These are phyloP conservation scores for Oreochromis spilurus DNA, from an alignment of 2,113 vertebrate genomes.

Conservation along the genomic window DNA sequence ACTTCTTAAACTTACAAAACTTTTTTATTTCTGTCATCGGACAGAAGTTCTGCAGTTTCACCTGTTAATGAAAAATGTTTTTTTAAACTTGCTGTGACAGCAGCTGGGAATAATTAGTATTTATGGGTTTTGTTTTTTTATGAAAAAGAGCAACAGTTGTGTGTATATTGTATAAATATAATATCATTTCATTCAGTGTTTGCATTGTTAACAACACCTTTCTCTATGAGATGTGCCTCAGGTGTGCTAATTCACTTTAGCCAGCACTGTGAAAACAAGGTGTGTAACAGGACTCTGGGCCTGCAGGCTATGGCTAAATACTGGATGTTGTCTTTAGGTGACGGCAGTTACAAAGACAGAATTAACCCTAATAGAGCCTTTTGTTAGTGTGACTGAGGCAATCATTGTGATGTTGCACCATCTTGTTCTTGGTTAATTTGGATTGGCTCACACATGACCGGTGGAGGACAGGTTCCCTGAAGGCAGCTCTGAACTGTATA, in stretches of 20 bases:
- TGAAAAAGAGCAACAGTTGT: background rate
- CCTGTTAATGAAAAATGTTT: background rate
- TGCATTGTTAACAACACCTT: background rate
- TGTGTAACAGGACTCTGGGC: slow-evolving; percentile 18
- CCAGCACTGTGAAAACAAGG: slow-evolving; percentile 18
- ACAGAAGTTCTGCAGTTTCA: background rate
- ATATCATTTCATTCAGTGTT: background rate
- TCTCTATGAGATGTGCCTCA: background rate
- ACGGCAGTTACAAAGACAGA: slow-evolving; percentile 38
- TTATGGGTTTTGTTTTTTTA: background rate
- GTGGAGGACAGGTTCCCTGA: background rate
- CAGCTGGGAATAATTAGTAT: background rate
- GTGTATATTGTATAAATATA: background rate
- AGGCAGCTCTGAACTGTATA: slow-evolving; percentile 1
- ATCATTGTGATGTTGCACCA: slow-evolving; percentile 2
- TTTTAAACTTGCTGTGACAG: background rate
- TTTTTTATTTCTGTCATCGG: background rate
- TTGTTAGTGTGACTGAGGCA: slow-evolving; percentile 44
- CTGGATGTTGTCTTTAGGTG: slow-evolving; percentile 45
- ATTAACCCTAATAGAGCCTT: slow-evolving; percentile 53
- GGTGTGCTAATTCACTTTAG: background rate
- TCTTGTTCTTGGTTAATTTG: slow-evolving; percentile 26
- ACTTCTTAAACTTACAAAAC: background rate
- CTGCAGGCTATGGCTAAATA: slow-evolving; percentile 10
- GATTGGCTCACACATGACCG: slow-evolving; percentile 18